Percentiles rank a stretch among this genome's conserved stretches.
Evolutionary conservation across 2,113 vertebrate species (phyloP).

Genomic region (Emydura subglobosa): DNA sequence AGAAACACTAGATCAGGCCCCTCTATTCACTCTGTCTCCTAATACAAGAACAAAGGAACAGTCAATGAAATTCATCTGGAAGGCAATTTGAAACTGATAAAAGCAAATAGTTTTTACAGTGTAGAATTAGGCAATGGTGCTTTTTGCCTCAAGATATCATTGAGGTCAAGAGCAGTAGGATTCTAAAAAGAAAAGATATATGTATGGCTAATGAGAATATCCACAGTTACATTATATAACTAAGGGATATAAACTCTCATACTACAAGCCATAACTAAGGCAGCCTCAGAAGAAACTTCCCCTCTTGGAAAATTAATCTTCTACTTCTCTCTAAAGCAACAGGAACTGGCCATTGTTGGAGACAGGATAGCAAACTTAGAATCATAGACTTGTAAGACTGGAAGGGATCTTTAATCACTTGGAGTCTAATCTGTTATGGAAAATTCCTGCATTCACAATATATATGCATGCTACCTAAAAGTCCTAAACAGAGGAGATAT

Average conservation of each 20-base stretch:
- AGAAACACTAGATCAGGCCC: background rate
- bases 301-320: background rate
- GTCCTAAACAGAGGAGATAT: too few species aligned
- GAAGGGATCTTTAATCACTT: too few species aligned
- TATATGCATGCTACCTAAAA: background rate
- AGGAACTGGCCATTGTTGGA: background rate
- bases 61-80: background rate
- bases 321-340: background rate
- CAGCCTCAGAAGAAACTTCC: background rate
- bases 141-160: background rate
- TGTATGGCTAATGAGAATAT: background rate
- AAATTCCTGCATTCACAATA: background rate
- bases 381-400: too few species aligned
- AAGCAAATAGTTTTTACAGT: background rate
- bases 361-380: background rate
- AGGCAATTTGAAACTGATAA: background rate
- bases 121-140: background rate
- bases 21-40: background rate
- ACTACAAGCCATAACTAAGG: background rate
- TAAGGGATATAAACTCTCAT: background rate
- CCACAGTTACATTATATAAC: background rate
- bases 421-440: background rate
- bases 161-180: background rate
- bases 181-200: accelerated
- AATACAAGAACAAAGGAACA: background rate